phyloP scores from a whole-genome alignment of 2,797 vertebrate species.

The Heteromormyrus szaboi region DNA sequence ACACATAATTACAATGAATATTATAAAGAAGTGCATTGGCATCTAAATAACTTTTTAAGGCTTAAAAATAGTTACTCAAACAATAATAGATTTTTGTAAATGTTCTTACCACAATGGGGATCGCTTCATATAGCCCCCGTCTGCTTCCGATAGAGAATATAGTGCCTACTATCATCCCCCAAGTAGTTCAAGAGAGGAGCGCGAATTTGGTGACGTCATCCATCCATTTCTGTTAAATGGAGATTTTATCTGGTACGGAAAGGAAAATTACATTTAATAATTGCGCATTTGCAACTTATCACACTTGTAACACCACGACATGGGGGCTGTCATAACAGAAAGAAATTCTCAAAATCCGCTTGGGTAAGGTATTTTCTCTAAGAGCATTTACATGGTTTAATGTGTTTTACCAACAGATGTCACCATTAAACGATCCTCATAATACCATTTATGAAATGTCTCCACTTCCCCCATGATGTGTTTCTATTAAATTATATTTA shows the following conservation, averaged over 20 bases:
- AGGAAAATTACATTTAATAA: background rate
- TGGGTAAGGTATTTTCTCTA: background rate
- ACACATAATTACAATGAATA: background rate
- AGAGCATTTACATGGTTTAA: background rate
- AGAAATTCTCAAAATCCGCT: background rate
- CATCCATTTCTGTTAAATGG: background rate
- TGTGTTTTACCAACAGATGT: background rate
- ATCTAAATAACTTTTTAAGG: background rate
- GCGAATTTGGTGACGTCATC: conserved; percentile 16
- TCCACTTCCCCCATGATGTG: background rate
- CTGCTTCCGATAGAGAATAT: conserved; percentile 12
- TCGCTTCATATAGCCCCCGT: background rate
- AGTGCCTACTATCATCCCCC: background rate
- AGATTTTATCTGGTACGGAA: background rate
- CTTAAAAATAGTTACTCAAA: background rate
- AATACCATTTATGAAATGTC: background rate
- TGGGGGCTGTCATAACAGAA: background rate
- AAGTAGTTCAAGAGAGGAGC: conserved; percentile 12
- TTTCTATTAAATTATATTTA: background rate
- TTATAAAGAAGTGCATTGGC: background rate
- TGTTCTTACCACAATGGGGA: conserved; percentile 14
- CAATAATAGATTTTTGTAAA: background rate
- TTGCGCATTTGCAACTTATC: background rate
- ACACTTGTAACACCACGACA: background rate
- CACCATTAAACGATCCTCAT: background rate